phyloP scores from a whole-genome alignment of 1,140 invertebrate genomes.

The Paramacrobiotus metropolitanus region DNA sequence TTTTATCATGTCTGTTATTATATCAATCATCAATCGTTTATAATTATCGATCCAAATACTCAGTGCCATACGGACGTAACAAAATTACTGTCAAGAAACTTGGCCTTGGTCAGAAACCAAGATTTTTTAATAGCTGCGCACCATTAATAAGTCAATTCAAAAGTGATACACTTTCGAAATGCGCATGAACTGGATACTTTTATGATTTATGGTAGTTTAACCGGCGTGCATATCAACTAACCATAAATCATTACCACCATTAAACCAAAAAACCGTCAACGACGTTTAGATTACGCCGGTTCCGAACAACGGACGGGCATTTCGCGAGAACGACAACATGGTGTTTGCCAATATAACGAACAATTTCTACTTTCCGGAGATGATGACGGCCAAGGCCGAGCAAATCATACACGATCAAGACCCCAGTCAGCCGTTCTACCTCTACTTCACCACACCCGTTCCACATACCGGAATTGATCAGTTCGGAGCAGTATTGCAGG shows the following conservation, averaged over 20 bases:
- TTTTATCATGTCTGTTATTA: not conserved
- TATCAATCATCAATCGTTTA: too few species aligned
- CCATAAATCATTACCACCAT: not conserved
- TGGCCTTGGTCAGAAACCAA: not conserved
- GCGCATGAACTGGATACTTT: too few species aligned
- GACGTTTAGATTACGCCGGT: not conserved
- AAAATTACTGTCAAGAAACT: not conserved
- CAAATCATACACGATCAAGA: slow-evolving; percentile 42
- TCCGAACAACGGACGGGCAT: not conserved
- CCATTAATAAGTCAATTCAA: too few species aligned
- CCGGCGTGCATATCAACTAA: not conserved
- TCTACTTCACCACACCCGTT: slow-evolving; percentile 1
- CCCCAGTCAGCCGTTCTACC: slow-evolving; percentile 15
- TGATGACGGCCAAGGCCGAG: slow-evolving; percentile 50
- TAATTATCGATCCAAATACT: too few species aligned
- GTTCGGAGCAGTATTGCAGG: slow-evolving; percentile 19
- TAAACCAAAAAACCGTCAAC: not conserved
- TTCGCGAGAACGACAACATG: not conserved
- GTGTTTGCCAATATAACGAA: slow-evolving; percentile 6
- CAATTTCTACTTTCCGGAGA: slow-evolving; percentile 22
- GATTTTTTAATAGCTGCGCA: not conserved
- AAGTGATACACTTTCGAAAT: too few species aligned
- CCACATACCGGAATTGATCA: not conserved
- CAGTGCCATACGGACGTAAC: too few species aligned
- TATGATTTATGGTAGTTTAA: not conserved